Conservation (phyloP, 2,797 vertebrate genomes). For the Oreonectes daqikongensis region DNA sequence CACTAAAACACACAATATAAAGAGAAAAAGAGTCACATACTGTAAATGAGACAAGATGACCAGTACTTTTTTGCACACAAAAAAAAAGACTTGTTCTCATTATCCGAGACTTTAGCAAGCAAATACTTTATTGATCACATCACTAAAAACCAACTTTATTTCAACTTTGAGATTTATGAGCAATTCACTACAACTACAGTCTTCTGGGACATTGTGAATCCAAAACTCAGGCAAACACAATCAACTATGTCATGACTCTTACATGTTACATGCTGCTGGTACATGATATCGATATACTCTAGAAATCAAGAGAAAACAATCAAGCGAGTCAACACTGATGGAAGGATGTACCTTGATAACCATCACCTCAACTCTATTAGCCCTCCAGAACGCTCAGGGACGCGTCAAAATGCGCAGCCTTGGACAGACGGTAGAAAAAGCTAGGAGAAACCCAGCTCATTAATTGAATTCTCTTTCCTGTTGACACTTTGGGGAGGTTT, state of each 20-base stretch:
- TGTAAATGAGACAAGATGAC: no score
- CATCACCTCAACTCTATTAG: not conserved
- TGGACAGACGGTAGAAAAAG: not conserved
- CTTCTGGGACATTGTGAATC: not conserved
- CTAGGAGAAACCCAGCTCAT: slow-evolving; percentile 17
- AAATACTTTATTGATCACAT: slow-evolving; percentile 24
- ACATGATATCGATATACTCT: not conserved
- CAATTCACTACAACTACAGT: not conserved
- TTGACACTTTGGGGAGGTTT: slow-evolving; percentile 30
- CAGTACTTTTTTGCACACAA: no score
- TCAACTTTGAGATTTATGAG: slow-evolving; percentile 21
- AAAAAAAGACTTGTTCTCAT: slow-evolving; percentile 18
- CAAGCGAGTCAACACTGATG: not conserved
- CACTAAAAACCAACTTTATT: not conserved
- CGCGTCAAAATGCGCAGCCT: not conserved
- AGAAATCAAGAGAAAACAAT: no score
- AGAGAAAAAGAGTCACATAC: no score
- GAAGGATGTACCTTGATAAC: slow-evolving; percentile 2
- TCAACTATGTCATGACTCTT: not conserved
- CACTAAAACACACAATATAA: no score
- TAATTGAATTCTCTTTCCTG: slow-evolving; percentile 42
- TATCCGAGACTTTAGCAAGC: slow-evolving; percentile 32
- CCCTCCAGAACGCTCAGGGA: not conserved
- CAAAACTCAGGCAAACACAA: not conserved
- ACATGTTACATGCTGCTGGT: not conserved